Evolutionary conservation across 2,113 vertebrate genomes (phyloP).

Genomic region (Hypanus sabinus): DNA sequence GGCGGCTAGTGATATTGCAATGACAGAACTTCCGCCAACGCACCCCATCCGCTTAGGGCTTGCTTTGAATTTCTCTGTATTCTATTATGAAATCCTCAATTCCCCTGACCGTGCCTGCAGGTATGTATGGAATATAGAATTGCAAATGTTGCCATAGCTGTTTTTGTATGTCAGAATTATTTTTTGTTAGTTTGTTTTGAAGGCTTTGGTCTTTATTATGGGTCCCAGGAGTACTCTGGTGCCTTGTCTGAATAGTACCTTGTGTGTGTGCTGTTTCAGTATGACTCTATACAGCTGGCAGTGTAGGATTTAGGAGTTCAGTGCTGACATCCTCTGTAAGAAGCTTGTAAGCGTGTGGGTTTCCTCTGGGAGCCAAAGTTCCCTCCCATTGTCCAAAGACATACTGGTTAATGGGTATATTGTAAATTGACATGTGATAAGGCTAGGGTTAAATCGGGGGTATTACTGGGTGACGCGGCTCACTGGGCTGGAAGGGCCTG

Average conservation of each 20-base stretch:
- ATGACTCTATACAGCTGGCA: too few species aligned
- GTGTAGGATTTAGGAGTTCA: too few species aligned
- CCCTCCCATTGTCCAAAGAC: too few species aligned
- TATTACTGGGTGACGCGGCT: too few species aligned
- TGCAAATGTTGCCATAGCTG: neutral
- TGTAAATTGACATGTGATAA: too few species aligned
- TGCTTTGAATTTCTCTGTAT: constrained; percentile 98
- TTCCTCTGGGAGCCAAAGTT: too few species aligned
- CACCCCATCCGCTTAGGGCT: constrained; percentile 96
- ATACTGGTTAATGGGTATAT: too few species aligned
- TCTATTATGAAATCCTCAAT: constrained; percentile 99
- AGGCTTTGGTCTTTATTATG: neutral
- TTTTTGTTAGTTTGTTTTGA: neutral
- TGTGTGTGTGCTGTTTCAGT: neutral
- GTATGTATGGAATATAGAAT: constrained; percentile 50
- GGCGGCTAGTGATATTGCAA: constrained; percentile 92
- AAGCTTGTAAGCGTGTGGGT: too few species aligned
- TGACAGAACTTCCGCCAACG: constrained; percentile 88
- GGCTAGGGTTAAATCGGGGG: too few species aligned
- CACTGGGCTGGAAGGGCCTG: too few species aligned
- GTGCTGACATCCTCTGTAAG: too few species aligned
- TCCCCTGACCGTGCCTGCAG: constrained; percentile 98
- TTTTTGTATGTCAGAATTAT: neutral
- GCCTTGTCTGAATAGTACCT: neutral
- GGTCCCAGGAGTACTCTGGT: neutral